Evolutionary conservation across 2,113 vertebrate genomes (phyloP), one percentile per base, ranked within the genome.

Genomic region (Smithornis capensis): DNA sequence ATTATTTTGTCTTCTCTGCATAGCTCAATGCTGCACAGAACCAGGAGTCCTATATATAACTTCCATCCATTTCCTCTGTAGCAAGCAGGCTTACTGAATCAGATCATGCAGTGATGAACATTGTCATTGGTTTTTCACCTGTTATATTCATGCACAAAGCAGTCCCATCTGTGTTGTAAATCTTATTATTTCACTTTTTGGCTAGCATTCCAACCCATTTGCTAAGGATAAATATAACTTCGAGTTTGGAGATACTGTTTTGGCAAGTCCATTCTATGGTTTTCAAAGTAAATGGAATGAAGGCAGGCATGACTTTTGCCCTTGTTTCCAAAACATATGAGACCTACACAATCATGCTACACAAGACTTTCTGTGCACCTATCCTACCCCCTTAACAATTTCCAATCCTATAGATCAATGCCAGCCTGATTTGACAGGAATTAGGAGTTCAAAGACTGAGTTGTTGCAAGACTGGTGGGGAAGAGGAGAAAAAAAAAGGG

Each of bases 231-330:
- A 89, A 50, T 7, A 50, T 2, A 85, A 13, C 33, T 75, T 87
- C 4, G 5, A 44, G 15, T 86, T 85, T 57, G 31, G n/a, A 86
- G 11, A 49, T 15, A 63, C 7, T 23, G 9, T 59, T 83, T 81
- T 44, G 27, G 65, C 37, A 84, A 55, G 18, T 45, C 21, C 6
- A 29, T 78, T 92, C 24, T 63, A 11, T 19, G 14, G 1, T 49
- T 83, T 94, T 76, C 78, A 91, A 91, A 91, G 74, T 14, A 83
- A 62, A 82, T 1, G 5, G 27, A 84, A 75, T 57, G n/a, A 89
- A 69, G 50, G 12, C 10, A 89, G 59, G 11, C 45, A n/a, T 85
- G 69, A 87, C 29, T 95, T 95, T 82, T 90, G 57, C 49, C 69
- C 82, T 60, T 16, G 40, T 63, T 87, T 87, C 25, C 89, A 77